Evolutionary conservation across 2,797 vertebrate genomes (phyloP).

Genomic region (Sandelia bainsii): DNA sequence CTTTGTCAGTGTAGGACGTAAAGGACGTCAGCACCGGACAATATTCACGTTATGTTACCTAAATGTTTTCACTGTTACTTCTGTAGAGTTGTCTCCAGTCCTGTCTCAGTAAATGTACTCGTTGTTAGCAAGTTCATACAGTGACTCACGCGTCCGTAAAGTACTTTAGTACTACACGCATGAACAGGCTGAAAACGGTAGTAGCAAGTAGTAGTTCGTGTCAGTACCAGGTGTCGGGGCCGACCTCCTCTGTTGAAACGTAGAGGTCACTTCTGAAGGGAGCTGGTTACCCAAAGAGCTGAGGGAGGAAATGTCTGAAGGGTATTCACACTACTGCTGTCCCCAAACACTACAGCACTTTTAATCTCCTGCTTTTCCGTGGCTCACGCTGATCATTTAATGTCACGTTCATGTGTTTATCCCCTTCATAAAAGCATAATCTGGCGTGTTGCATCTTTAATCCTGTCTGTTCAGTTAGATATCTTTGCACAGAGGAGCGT

Average conservation of each 20-base stretch:
- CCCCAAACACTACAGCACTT: neutral
- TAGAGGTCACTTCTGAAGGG: neutral
- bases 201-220: neutral
- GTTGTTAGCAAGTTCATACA: slow-evolving; percentile 44
- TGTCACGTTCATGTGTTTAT: slow-evolving; percentile 6
- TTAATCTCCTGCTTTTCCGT: slow-evolving; percentile 6
- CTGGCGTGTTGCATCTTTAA: slow-evolving; percentile 13
- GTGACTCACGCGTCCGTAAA: slow-evolving; percentile 46
- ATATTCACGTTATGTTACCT: neutral
- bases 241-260: neutral
- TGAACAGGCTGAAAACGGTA: neutral
- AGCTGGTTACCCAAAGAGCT: no score
- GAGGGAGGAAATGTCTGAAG: slow-evolving; percentile 26
- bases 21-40: neutral
- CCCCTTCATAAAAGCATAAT: slow-evolving; percentile 27
- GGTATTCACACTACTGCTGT: slow-evolving; percentile 34
- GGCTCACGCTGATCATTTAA: neutral
- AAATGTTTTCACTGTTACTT: fast-evolving
- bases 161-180: slow-evolving; percentile 7
- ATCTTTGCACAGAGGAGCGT: neutral
- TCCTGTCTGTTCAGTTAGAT: neutral
- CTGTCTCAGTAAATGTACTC: neutral
- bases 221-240: neutral
- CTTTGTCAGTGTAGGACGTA: slow-evolving; percentile 3
- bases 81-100: neutral